Evolutionary conservation across 2,797 vertebrate genomes (phyloP).

Genomic region (Margarornis squamiger): DNA sequence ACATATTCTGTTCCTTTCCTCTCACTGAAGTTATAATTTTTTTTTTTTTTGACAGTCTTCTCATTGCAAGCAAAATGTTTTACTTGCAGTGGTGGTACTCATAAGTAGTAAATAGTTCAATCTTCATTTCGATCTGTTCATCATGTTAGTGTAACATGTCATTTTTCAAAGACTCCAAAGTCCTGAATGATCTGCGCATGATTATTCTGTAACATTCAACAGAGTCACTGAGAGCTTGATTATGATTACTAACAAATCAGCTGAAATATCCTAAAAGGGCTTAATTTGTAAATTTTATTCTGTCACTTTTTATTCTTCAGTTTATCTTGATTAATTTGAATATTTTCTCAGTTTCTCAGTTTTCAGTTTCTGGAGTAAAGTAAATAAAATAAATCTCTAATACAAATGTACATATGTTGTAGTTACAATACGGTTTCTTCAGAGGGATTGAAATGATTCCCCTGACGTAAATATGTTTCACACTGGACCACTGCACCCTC

Average conservation of each 20-base stretch:
- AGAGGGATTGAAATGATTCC: conserved; percentile 42
- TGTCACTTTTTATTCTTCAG: conserved; percentile 16
- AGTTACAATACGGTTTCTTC: conserved; percentile 49
- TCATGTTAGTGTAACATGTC: not conserved
- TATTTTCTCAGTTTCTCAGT: not conserved
- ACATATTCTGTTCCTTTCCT: not conserved
- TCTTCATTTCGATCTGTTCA: not conserved
- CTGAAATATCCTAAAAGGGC: not conserved
- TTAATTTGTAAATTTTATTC: conserved; percentile 34
- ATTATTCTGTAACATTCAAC: not conserved
- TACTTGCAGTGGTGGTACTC: not conserved
- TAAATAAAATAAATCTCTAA: conserved; percentile 30
- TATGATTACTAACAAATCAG: conserved; percentile 24
- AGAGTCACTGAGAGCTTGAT: conserved; percentile 3
- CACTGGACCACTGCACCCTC: conserved; percentile 20
- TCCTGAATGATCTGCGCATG: not conserved
- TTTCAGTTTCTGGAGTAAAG: not conserved
- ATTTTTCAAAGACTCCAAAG: conserved; percentile 9
- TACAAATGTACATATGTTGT: not conserved
- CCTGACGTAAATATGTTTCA: conserved; percentile 33
- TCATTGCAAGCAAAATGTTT: conserved; percentile 2
- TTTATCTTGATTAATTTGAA: conserved; percentile 5
- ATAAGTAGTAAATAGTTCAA: conserved; percentile 1
- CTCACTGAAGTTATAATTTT: not conserved
- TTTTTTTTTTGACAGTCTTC: not conserved